Conservation (phyloP, 2,113 vertebrate species). For the Otis tarda region DNA sequence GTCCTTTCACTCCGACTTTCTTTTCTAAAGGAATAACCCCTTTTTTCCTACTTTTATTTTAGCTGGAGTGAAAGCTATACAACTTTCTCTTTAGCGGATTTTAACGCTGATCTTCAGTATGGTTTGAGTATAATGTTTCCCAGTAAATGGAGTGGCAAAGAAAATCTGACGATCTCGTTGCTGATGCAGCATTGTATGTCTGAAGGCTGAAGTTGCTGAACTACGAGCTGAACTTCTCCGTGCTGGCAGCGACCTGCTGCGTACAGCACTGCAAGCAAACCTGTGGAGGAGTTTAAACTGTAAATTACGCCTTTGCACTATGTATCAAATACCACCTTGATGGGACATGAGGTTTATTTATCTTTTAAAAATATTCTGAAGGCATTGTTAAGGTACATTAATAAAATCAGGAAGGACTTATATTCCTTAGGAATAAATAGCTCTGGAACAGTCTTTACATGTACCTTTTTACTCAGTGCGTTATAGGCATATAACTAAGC, state of each 20-base stretch:
- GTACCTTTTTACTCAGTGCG: background rate
- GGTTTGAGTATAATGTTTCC: background rate
- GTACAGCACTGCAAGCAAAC: background rate
- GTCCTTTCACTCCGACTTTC: background rate
- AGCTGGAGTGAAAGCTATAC: background rate
- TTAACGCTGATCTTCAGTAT: background rate
- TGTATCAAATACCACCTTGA: background rate
- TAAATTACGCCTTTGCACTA: background rate
- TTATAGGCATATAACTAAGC: background rate
- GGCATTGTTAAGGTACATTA: background rate
- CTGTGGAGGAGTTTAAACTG: background rate
- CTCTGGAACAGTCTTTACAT: background rate
- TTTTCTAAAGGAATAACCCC: background rate
- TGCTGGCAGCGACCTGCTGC: background rate
- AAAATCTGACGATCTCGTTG: background rate
- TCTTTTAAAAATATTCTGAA: background rate
- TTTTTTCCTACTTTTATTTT: background rate
- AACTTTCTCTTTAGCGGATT: background rate
- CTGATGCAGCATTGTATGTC: fast-evolving
- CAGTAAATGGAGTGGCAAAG: background rate
- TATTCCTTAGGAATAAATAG: background rate
- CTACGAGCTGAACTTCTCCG: background rate
- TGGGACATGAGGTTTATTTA: background rate
- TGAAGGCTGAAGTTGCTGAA: background rate
- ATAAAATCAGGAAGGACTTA: background rate